These are phyloP conservation scores for Gymnosoma rotundatum DNA, from an alignment of 2,888 invertebrate genomes.

Conservation along the genomic window DNA sequence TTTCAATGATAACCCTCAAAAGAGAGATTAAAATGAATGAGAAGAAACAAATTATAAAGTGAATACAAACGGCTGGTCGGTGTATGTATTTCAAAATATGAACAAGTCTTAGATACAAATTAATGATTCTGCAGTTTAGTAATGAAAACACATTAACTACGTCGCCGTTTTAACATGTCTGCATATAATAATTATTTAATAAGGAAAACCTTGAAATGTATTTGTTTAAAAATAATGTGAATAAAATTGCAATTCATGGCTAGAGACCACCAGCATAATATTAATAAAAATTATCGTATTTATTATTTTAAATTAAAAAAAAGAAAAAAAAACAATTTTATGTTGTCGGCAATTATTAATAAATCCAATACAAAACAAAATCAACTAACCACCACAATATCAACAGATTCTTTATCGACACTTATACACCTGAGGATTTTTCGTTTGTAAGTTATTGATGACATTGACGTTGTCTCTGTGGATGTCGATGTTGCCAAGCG, in stretches of 20 bases:
- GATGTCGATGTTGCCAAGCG: conserved; percentile 26
- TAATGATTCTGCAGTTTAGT: conserved; percentile 62
- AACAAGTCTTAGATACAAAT: conserved; percentile 52
- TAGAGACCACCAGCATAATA: conserved; percentile 70
- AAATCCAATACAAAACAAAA: conserved; percentile 41
- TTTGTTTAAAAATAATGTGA: conserved; percentile 32
- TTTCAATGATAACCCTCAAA: conserved; percentile 25
- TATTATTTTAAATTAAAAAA: conserved; percentile 5
- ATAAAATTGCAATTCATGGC: conserved; percentile 71
- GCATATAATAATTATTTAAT: neutral
- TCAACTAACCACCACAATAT: conserved; percentile 14
- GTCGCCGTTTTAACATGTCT: conserved; percentile 16
- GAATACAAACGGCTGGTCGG: neutral
- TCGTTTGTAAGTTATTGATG: conserved; percentile 37
- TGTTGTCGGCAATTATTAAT: conserved; percentile 55
- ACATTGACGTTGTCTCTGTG: conserved; percentile 35
- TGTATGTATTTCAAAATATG: neutral
- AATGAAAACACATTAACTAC: conserved; percentile 41
- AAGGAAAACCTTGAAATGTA: conserved; percentile 9
- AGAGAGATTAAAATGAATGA: conserved; percentile 35
- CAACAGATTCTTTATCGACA: conserved; percentile 20
- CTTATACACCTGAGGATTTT: conserved; percentile 66
- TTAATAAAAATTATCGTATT: conserved; percentile 9
- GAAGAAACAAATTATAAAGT: neutral
- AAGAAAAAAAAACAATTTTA: conserved; percentile 12